phyloP scores from a whole-genome alignment of 2,113 vertebrate genomes.

The Chlamydotis undulata region DNA sequence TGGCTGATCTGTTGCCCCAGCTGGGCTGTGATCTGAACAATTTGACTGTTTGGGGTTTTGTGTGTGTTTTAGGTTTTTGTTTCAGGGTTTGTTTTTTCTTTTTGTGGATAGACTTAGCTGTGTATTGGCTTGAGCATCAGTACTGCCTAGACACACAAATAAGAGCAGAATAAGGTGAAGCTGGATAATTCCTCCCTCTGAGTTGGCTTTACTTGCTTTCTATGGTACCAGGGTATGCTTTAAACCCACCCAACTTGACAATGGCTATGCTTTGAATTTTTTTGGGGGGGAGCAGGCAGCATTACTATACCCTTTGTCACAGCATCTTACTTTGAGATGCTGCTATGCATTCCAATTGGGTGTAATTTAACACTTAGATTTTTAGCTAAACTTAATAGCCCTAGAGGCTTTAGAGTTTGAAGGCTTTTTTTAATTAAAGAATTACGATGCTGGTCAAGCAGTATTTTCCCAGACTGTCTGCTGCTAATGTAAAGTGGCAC shows the following conservation, averaged over 20 bases:
- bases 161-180: background rate
- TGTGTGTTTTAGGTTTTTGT: too few species aligned
- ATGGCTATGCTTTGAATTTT: background rate
- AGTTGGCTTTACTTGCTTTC: background rate
- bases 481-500: background rate
- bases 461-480: conserved; percentile 35
- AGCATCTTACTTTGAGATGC: background rate
- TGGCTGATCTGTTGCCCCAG: background rate
- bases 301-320: conserved; percentile 1
- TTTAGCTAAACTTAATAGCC: background rate
- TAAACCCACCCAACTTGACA: background rate
- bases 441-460: background rate
- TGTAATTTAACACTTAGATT: background rate
- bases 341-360: background rate
- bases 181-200: background rate
- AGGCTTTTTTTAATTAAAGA: background rate
- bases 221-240: background rate
- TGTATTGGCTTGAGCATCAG: background rate
- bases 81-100: too few species aligned
- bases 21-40: background rate
- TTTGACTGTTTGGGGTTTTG: background rate
- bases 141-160: background rate
- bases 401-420: background rate
- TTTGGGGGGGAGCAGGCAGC: background rate
- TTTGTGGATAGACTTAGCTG: background rate